Evolutionary conservation across 2,797 vertebrate genomes (phyloP).

Genomic region (Garrulus glandarius): DNA sequence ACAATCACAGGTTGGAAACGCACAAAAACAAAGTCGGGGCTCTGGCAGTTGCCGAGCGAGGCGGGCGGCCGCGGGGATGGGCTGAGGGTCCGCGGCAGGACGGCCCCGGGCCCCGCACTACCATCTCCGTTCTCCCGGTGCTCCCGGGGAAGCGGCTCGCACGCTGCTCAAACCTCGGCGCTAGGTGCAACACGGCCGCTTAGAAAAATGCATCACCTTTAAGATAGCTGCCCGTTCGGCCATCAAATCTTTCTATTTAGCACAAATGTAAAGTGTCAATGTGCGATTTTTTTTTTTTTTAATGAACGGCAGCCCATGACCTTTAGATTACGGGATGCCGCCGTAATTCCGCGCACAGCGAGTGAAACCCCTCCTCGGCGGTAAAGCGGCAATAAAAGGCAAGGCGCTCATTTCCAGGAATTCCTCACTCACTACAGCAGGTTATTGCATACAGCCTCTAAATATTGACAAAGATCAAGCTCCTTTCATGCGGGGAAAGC

Average conservation of each 20-base stretch:
- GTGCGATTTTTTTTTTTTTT: neutral
- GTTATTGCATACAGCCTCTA: neutral
- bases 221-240: neutral
- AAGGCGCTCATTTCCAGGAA: slow-evolving; percentile 22
- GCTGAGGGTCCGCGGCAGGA: neutral
- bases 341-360: neutral
- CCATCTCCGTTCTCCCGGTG: neutral
- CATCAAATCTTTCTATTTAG: neutral
- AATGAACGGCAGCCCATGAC: neutral
- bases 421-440: neutral
- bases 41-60: neutral
- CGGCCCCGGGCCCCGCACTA: neutral
- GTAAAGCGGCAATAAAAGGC: neutral
- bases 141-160: neutral
- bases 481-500: neutral
- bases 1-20: slow-evolving; percentile 25
- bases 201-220: neutral
- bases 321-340: slow-evolving; percentile 17
- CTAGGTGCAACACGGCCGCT: neutral
- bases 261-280: neutral
- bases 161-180: neutral
- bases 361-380: neutral
- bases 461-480: slow-evolving; percentile 32
- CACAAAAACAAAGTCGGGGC: slow-evolving; percentile 44
- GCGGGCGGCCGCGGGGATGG: neutral